Evolutionary conservation across 2,113 vertebrate genomes (phyloP).

Genomic region (Anseranas semipalmata): DNA sequence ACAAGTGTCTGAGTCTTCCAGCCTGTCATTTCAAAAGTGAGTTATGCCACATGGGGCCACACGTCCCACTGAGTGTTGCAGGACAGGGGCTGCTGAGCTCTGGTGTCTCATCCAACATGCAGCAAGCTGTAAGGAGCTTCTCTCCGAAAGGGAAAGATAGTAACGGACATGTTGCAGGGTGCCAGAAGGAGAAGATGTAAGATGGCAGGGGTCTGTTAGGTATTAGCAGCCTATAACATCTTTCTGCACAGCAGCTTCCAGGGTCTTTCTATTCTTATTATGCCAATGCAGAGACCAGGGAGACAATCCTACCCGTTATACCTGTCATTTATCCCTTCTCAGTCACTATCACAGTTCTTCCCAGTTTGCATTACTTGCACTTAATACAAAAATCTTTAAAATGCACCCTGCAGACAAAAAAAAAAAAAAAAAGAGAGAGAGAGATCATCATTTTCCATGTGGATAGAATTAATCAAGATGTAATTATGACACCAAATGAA

Average conservation of each 20-base stretch:
- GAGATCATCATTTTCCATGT: neutral
- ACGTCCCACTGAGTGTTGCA: rapidly evolving
- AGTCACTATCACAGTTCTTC: neutral
- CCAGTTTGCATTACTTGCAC: neutral
- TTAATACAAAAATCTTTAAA: neutral
- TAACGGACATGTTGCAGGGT: rapidly evolving
- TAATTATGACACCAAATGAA: neutral
- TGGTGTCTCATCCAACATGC: neutral
- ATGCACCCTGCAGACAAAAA: neutral
- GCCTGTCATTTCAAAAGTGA: neutral
- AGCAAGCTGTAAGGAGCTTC: neutral
- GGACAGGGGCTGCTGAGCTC: neutral
- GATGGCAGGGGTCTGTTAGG: neutral
- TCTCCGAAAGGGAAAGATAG: neutral
- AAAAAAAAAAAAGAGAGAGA: neutral
- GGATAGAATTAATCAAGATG: neutral
- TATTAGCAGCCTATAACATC: neutral
- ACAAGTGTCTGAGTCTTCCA: neutral
- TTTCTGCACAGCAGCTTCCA: neutral
- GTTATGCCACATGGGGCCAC: rapidly evolving
- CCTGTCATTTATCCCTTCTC: neutral
- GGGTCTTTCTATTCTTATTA: neutral
- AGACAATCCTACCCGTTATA: neutral
- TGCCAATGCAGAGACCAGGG: neutral
- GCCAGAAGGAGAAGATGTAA: neutral